Base-by-base conservation (phyloP, 1,140 invertebrate species). In the Zaprionus kolodkinae region DNA sequence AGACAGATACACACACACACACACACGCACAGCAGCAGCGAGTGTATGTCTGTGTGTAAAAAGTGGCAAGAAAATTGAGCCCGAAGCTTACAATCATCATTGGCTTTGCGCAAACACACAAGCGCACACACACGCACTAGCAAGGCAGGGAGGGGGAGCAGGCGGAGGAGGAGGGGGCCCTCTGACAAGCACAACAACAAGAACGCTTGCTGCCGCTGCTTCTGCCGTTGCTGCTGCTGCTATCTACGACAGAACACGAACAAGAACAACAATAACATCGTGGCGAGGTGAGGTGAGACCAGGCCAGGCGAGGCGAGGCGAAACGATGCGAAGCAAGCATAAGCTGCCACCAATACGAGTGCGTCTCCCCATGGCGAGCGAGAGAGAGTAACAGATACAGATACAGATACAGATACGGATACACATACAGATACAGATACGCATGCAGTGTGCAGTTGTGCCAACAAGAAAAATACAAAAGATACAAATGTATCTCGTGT, bases 401-500 rank as follows among this genome's bases (percentile, higher is more conserved):
- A 71, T 68, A 82, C 78, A 61, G 40, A 79, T 63, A 57, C 52
- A 56, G 33, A 57, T 68, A 68, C 54, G 61, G 35, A 66, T 50
- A 60, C 27, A 45, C n/a, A n/a, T n/a, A 76, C 64, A 68, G 11
- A 45, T 50, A 57, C 52, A 56, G 33, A 57, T 68, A 68, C 54
- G 61, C 38, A 66, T 50, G 64, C 27, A 45, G 40, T 72, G 38
- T 68, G 74, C 70, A 59, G 73, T 73, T 68, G 74, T 72, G 81
- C 65, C 78, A 89, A 88, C 81, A 85, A 81, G 78, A 81, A 76
- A 83, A 87, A 88, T 78, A 88, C 87, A 89, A 89, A 89, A 84
- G 85, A 89, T 89, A 89, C 85, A 89, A 89, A 89, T 89, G 89
- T 89, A 89, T 85, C 86, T 89, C 85, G 75, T 89, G 86, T 89